Base-by-base conservation (phyloP, 1,140 invertebrate species). In the Pseudomyrmex concolor region DNA sequence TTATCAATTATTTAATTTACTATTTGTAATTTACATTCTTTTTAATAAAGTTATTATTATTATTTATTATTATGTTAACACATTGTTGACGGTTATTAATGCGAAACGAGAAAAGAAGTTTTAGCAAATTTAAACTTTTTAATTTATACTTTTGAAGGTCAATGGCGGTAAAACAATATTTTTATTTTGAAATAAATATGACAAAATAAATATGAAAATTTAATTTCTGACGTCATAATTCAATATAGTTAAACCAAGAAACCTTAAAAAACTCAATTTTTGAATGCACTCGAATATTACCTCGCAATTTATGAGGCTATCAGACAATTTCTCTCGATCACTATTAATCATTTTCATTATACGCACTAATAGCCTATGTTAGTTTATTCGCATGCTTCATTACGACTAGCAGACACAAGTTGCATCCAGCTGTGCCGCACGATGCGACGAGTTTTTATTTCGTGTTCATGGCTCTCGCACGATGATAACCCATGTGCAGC, bases 331-430 rank as follows among this genome's bases (percentile, higher is more conserved):
- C 51, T 70, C 66, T 7, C 76, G 43, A 80, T 70, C 43, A 12
- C 22, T 48, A 45, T 80, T 80, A 80, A 80, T 80, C 66, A 80
- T 71, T 80, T 80, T 71, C 76, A 80, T 80, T 71, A 80, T n/a
- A 60, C 22, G n/a, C 45, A 25, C 22, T 84, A 59, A 84, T 84
- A 19, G 43, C 19, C n/a, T 10, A 19, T 59, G 43, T 51, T 22
- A 25, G 63, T 48, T 67, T 22, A 54, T 13, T 15, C 50, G 48
- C 66, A 63, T 17, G 8, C 54, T 48, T 66, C 70, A 74, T 84
- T 68, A 84, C 54, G 25, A 77, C 45, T 13, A 59, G 66, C 66
- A 80, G 54, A 7, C 43, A 17, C 68, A 17, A 17, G n/a, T 19
- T 80, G 43, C 60, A 13, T n/a, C 34, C 17, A 63, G 64, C 48